Evolutionary conservation across 2,113 vertebrate genomes (phyloP).

Genomic region (Gulo gulo): DNA sequence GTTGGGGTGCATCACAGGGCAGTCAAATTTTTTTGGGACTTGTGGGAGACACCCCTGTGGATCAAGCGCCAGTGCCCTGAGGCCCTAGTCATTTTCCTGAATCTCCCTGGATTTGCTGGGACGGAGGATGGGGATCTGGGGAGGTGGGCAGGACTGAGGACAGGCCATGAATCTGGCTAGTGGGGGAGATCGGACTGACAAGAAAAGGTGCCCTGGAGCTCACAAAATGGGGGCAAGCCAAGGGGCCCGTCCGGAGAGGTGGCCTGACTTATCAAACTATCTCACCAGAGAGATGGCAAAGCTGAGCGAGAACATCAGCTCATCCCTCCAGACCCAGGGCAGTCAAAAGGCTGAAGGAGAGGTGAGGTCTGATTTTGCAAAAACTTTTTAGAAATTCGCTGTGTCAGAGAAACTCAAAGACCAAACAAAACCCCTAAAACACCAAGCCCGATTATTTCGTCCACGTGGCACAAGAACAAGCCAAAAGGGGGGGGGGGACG

Average conservation of each 20-base stretch:
- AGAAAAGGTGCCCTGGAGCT: neutral
- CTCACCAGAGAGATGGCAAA: neutral
- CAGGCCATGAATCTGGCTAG: neutral
- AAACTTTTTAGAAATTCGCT: slow-evolving; percentile 11
- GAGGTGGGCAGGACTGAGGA: neutral
- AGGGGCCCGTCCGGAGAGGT: neutral
- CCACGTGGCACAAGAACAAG: slow-evolving; percentile 68
- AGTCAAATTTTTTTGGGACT: neutral
- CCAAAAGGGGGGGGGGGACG: neutral
- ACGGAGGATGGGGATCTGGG: neutral
- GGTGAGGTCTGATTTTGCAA: neutral
- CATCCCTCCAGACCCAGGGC: neutral
- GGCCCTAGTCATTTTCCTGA: neutral
- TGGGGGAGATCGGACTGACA: neutral
- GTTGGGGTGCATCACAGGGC: neutral
- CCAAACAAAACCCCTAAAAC: slow-evolving; percentile 60
- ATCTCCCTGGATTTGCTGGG: neutral
- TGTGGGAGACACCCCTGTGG: neutral
- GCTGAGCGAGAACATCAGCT: neutral
- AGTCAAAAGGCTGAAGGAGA: neutral
- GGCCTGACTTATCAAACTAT: neutral
- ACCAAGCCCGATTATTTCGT: slow-evolving; percentile 44
- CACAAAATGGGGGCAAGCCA: neutral
- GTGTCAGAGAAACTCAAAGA: slow-evolving; percentile 57
- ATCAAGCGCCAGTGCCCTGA: neutral